Evolutionary conservation across 1,140 invertebrate species (phyloP).

Genomic region (Calliopsis andreniformis): DNA sequence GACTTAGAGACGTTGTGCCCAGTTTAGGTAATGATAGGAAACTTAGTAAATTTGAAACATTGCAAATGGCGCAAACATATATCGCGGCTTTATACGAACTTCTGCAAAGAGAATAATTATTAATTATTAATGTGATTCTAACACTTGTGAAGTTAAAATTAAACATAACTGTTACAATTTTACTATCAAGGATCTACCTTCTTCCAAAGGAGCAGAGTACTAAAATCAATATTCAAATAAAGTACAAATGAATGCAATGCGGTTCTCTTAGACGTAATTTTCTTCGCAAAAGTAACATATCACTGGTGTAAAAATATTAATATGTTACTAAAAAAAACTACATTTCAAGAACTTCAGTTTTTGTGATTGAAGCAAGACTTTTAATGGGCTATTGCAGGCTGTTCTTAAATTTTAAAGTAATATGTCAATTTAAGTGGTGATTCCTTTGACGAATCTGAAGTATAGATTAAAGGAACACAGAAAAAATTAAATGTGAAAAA

Average conservation of each 20-base stretch:
- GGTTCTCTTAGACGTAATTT: not conserved
- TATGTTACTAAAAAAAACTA: not conserved
- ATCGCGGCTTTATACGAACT: slow-evolving; percentile 88
- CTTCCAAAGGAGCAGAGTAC: not conserved
- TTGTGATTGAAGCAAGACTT: slow-evolving; percentile 11
- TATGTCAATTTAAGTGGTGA: too few species aligned
- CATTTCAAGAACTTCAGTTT: slow-evolving; percentile 2
- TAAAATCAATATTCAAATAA: not conserved
- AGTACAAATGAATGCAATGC: slow-evolving; percentile 6
- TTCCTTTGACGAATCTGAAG: too few species aligned
- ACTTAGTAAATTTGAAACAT: slow-evolving; percentile 92
- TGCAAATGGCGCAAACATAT: slow-evolving; percentile 95
- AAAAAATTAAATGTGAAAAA: not conserved
- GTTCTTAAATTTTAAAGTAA: too few species aligned
- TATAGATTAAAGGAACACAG: too few species aligned
- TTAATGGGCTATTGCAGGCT: too few species aligned
- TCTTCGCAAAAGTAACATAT: not conserved
- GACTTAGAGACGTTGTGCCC: slow-evolving; percentile 90
- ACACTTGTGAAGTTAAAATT: slow-evolving; percentile 51
- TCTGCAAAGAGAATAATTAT: slow-evolving; percentile 77
- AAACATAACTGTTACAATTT: not conserved
- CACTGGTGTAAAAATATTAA: not conserved
- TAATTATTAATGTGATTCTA: too few species aligned
- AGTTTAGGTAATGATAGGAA: slow-evolving; percentile 89
- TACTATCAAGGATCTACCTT: not conserved